phyloP scores from a whole-genome alignment of 64 coral and sea anemone genomes.

The Actinia equina region DNA sequence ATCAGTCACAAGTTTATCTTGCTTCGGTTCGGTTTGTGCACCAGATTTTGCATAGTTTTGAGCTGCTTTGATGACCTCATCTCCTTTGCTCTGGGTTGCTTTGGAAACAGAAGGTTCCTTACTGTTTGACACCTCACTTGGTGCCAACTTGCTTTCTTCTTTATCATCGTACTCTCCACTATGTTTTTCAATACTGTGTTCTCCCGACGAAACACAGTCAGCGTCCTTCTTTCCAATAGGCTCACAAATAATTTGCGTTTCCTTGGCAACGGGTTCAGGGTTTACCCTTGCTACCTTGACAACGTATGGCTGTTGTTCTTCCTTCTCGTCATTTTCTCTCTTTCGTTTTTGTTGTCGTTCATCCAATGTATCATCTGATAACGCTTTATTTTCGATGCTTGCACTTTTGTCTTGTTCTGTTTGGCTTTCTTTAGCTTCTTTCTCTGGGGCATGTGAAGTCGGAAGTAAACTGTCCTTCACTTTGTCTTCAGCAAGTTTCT shows the following conservation, averaged over 20 bases:
- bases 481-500: not conserved
- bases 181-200: not conserved
- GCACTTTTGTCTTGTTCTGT: not conserved
- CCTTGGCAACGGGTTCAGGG: not conserved
- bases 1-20: not conserved
- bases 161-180: not conserved
- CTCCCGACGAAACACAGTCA: not conserved
- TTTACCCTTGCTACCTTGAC: not conserved
- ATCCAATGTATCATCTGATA: not conserved
- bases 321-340: not conserved
- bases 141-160: not conserved
- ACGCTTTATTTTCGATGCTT: not conserved
- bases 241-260: not conserved
- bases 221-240: not conserved
- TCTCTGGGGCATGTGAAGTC: not conserved
- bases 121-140: no score
- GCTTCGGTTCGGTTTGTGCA: not conserved
- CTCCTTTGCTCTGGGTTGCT: not conserved
- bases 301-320: not conserved
- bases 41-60: constrained; percentile 18
- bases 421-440: not conserved
- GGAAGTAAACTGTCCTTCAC: not conserved
- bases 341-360: not conserved
- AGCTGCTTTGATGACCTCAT: not conserved
- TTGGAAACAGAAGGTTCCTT: not conserved